Percentiles rank a stretch among this genome's conserved stretches.
phyloP scores from a whole-genome alignment of 2,888 invertebrate genomes.

The Drosophila meridionalis region DNA sequence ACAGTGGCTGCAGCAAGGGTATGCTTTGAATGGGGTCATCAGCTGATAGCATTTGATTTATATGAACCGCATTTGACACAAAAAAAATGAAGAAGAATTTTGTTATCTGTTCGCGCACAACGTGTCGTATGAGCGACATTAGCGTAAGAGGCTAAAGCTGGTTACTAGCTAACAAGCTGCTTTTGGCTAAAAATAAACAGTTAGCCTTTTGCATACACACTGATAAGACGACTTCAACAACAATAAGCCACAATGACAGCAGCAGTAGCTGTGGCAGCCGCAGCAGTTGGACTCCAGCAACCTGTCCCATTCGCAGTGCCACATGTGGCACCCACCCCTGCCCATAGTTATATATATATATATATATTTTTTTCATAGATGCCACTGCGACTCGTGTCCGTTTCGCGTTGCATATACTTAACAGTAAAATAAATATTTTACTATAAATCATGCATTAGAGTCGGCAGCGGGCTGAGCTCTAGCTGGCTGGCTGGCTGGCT shows the following conservation, averaged over 20 bases:
- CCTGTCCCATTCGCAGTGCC: conserved; percentile 53
- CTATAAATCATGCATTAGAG: conserved; percentile 80
- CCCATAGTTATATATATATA: neutral
- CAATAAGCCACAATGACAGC: conserved; percentile 63
- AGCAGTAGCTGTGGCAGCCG: conserved; percentile 30
- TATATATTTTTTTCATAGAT: conserved; percentile 2
- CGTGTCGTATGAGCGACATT: conserved; percentile 81
- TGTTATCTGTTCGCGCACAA: conserved; percentile 68
- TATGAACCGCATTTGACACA: conserved; percentile 71
- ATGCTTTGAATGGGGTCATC: conserved; percentile 69
- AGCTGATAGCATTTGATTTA: conserved; percentile 78
- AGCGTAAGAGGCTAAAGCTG: conserved; percentile 35
- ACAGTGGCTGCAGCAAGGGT: conserved; percentile 11
- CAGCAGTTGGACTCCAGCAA: conserved; percentile 38
- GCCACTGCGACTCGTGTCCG: conserved; percentile 41
- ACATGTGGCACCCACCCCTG: conserved; percentile 68
- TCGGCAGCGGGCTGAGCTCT: conserved; percentile 44
- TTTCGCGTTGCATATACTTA: conserved; percentile 70
- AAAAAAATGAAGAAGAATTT: conserved; percentile 22
- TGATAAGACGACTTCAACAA: conserved; percentile 69
- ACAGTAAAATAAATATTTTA: conserved; percentile 81
- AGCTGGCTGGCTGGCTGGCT: conserved; percentile 48
- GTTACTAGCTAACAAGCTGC: conserved; percentile 38
- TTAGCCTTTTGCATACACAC: conserved; percentile 77
- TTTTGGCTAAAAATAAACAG: conserved; percentile 57